These are phyloP conservation scores for Eublepharis macularius DNA, from an alignment of 2,113 vertebrate species.

Conservation along the genomic window DNA sequence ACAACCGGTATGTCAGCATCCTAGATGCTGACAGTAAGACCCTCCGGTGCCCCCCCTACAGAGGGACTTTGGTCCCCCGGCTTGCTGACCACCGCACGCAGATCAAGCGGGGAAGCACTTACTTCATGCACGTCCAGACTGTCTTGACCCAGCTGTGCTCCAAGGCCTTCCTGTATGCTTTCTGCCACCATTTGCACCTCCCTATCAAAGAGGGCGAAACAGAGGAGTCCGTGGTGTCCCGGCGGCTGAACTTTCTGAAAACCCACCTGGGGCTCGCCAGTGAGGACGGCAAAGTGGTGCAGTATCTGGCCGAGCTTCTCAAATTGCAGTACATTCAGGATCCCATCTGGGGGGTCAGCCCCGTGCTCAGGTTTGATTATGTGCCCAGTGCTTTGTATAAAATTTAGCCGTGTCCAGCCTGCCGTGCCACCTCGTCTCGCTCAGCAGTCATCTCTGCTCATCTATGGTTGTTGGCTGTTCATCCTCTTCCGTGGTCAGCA, in stretches of 20 bases:
- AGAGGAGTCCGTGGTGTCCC: slow-evolving; percentile 71
- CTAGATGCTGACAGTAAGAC: slow-evolving; percentile 94
- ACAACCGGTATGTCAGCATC: slow-evolving; percentile 92
- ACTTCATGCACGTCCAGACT: slow-evolving; percentile 90
- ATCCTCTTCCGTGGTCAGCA: accelerated
- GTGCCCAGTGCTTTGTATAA: slow-evolving; percentile 95
- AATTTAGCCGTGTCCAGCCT: slow-evolving; percentile 76
- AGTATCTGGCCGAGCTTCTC: slow-evolving; percentile 92
- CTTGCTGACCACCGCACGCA: slow-evolving; percentile 93
- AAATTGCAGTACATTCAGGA: slow-evolving; percentile 86
- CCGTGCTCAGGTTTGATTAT: slow-evolving; percentile 91
- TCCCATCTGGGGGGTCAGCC: slow-evolving; percentile 58
- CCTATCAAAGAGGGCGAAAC: slow-evolving; percentile 78
- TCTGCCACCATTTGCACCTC: slow-evolving; percentile 95
- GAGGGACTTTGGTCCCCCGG: slow-evolving; percentile 81
- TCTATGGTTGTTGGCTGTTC: slow-evolving; percentile 19
- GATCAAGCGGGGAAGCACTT: slow-evolving; percentile 93
- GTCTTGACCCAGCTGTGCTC: slow-evolving; percentile 86
- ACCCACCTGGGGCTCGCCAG: slow-evolving; percentile 84
- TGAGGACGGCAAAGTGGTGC: slow-evolving; percentile 88
- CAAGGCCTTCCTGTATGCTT: slow-evolving; percentile 92
- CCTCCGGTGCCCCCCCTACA: slow-evolving; percentile 87
- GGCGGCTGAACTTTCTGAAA: slow-evolving; percentile 82
- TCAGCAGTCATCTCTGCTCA: slow-evolving; percentile 23
- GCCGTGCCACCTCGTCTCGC: not conserved